Conservation (phyloP, 2,888 invertebrate genomes). For the Phyto melanocephala region DNA sequence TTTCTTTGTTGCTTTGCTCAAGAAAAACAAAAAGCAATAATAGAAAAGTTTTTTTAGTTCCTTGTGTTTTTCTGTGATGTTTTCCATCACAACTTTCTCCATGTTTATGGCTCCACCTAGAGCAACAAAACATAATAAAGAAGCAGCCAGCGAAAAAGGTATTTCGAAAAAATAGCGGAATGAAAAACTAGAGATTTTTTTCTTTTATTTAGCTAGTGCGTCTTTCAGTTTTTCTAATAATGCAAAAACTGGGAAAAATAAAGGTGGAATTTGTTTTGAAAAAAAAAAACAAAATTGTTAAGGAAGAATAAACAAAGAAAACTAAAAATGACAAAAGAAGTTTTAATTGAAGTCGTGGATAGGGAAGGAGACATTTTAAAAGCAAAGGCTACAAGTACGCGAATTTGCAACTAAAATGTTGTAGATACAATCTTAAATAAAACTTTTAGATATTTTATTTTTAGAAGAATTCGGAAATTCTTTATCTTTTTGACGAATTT, state of each 20-base stretch:
- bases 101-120: constrained; percentile 26
- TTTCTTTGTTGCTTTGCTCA: constrained; percentile 23
- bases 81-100: constrained; percentile 12
- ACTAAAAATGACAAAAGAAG: not conserved
- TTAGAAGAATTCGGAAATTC: too few relatives aligned
- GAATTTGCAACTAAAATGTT: too few relatives aligned
- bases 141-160: not conserved
- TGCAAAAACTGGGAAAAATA: not conserved
- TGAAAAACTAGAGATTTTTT: not conserved
- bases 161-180: not conserved
- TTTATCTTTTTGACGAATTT: too few relatives aligned
- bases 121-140: not conserved
- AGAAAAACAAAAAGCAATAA: constrained; percentile 14
- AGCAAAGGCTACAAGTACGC: too few relatives aligned
- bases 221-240: not conserved
- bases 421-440: too few relatives aligned
- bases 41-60: constrained; percentile 5
- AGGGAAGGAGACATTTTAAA: not conserved
- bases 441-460: too few relatives aligned
- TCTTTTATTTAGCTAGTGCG: not conserved
- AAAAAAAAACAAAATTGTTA: not conserved
- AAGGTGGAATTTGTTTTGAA: not conserved
- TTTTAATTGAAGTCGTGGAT: not conserved
- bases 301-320: not conserved
- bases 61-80: not conserved